Conservation (phyloP, 2,888 invertebrate genomes). For the Dione vanillae region DNA sequence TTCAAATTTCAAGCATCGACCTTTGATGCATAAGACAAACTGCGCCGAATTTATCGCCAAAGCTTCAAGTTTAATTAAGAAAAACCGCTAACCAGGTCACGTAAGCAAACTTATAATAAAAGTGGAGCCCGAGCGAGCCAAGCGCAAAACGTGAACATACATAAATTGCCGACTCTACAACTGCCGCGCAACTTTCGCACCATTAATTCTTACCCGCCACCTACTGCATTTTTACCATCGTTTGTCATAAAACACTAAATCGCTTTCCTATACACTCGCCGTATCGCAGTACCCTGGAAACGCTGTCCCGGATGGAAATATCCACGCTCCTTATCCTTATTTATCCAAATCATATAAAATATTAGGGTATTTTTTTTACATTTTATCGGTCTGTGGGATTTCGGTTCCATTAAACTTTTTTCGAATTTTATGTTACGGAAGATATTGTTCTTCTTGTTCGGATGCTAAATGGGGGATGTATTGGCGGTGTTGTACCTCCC, state of each 20-base stretch:
- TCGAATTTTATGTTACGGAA: constrained; percentile 80
- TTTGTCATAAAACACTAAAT: constrained; percentile 54
- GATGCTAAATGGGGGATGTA: constrained; percentile 50
- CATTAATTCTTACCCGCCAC: constrained; percentile 78
- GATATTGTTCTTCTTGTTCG: constrained; percentile 71
- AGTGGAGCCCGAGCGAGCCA: constrained; percentile 36
- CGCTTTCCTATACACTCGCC: constrained; percentile 71
- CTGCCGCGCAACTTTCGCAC: constrained; percentile 72
- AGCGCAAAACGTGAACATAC: constrained; percentile 62
- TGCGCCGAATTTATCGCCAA: constrained; percentile 36
- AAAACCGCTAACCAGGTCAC: constrained; percentile 46
- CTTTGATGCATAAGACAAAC: constrained; percentile 14
- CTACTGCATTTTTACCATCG: constrained; percentile 71
- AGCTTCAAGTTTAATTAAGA: constrained; percentile 30
- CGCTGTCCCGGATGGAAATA: constrained; percentile 35
- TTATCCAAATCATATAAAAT: constrained; percentile 70
- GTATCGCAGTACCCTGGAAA: constrained; percentile 53
- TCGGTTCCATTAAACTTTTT: constrained; percentile 77
- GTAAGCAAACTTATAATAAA: constrained; percentile 34
- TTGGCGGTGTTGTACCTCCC: constrained; percentile 43
- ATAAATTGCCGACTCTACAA: constrained; percentile 66
- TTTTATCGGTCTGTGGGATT: constrained; percentile 76
- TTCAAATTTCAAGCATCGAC: constrained; percentile 23
- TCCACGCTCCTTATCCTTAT: background rate
- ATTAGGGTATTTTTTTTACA: constrained; percentile 70